phyloP scores from a whole-genome alignment of 2,113 vertebrate species.

The Gavia stellata region DNA sequence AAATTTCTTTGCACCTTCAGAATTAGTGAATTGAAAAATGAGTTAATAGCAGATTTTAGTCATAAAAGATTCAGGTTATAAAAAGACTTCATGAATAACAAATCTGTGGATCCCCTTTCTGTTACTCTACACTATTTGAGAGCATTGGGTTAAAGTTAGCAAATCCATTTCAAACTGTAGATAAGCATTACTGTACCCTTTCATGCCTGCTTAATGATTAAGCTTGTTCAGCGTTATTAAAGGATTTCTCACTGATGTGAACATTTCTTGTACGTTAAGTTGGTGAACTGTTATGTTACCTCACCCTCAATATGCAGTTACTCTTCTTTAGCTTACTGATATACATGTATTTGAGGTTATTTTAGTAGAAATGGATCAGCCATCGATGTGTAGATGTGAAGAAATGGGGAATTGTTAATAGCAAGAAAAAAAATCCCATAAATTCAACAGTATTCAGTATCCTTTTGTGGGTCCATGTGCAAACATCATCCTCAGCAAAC shows the following conservation, averaged over 20 bases:
- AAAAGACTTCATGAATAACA: background rate
- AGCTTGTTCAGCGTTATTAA: background rate
- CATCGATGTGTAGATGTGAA: background rate
- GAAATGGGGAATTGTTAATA: background rate
- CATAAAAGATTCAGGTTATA: background rate
- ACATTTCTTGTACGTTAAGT: background rate
- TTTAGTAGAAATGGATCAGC: background rate
- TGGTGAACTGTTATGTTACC: background rate
- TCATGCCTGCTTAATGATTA: background rate
- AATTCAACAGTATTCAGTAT: background rate
- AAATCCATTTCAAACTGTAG: background rate
- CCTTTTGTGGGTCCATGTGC: background rate
- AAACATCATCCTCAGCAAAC: background rate
- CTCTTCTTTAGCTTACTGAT: background rate
- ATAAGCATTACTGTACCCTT: background rate
- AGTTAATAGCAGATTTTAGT: background rate
- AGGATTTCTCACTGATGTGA: background rate
- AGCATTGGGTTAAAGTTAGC: background rate
- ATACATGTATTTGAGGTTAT: background rate
- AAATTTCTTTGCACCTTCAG: background rate
- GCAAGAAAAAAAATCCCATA: background rate
- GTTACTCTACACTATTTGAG: background rate
- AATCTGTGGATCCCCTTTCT: background rate
- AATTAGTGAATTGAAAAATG: conserved; percentile 3
- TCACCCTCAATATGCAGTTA: background rate